These are phyloP conservation scores for Cistogaster globosa DNA, from an alignment of 2,888 invertebrate species.

Conservation along the genomic window DNA sequence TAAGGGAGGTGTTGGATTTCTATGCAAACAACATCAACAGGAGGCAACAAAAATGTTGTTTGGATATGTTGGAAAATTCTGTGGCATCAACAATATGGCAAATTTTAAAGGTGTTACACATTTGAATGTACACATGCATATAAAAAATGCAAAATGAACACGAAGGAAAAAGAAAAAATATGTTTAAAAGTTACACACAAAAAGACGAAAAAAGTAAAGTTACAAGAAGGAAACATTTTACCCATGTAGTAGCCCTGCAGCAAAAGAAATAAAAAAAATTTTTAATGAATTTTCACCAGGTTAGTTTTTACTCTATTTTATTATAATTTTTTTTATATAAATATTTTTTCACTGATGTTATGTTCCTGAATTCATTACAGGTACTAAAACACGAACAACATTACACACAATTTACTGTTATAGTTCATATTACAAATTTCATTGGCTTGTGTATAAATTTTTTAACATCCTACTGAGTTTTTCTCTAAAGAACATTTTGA, in stretches of 20 bases:
- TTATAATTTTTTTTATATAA: neutral
- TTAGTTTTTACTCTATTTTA: slow-evolving; percentile 16
- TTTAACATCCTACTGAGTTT: slow-evolving; percentile 32
- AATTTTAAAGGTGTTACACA: slow-evolving; percentile 61
- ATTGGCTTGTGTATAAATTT: slow-evolving; percentile 62
- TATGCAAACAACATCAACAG: slow-evolving; percentile 31
- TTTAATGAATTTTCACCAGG: slow-evolving; percentile 61
- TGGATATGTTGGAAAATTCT: slow-evolving; percentile 57
- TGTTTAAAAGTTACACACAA: slow-evolving; percentile 25
- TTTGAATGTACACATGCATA: neutral
- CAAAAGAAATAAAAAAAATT: slow-evolving; percentile 20
- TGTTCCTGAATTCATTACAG: slow-evolving; percentile 41
- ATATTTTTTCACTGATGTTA: slow-evolving; percentile 7
- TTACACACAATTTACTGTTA: slow-evolving; percentile 61
- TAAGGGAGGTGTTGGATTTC: slow-evolving; percentile 1
- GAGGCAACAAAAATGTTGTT: slow-evolving; percentile 19
- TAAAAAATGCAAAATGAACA: slow-evolving; percentile 4
- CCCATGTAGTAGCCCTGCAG: slow-evolving; percentile 9
- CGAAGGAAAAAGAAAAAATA: neutral
- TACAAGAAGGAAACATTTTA: slow-evolving; percentile 9
- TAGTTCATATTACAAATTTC: slow-evolving; percentile 65
- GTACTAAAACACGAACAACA: slow-evolving; percentile 30
- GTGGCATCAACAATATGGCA: slow-evolving; percentile 66
- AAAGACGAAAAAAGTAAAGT: neutral
- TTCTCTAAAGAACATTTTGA: slow-evolving; percentile 1